Evolutionary conservation across 2,888 invertebrate species (phyloP).

Genomic region (Athetis lepigone): DNA sequence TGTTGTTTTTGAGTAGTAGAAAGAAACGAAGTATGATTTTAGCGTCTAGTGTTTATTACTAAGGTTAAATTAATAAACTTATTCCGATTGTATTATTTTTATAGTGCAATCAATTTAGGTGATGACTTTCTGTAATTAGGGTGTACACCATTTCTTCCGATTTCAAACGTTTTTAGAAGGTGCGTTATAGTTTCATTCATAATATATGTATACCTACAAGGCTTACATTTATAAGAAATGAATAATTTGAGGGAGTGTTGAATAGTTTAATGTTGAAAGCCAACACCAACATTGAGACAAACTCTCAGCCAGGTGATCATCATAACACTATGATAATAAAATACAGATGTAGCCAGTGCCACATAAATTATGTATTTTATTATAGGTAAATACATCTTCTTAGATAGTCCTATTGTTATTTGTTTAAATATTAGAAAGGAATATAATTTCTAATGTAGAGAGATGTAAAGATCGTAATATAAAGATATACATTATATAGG

Average conservation of each 20-base stretch:
- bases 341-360: conserved; percentile 85
- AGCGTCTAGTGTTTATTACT: conserved; percentile 51
- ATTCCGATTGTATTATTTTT: conserved; percentile 61
- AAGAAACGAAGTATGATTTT: conserved; percentile 58
- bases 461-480: conserved; percentile 77
- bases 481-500: conserved; percentile 74
- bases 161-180: conserved; percentile 44
- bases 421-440: conserved; percentile 76
- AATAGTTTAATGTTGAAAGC: conserved; percentile 13
- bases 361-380: conserved; percentile 79
- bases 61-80: conserved; percentile 51
- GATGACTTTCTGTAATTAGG: conserved; percentile 50
- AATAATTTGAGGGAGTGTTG: conserved; percentile 22
- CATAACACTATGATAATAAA: conserved; percentile 51
- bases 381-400: conserved; percentile 77
- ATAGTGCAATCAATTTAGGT: conserved; percentile 56
- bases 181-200: conserved; percentile 44
- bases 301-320: conserved; percentile 42
- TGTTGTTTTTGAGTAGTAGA: conserved; percentile 61
- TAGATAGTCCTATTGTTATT: conserved; percentile 87
- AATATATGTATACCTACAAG: conserved; percentile 44
- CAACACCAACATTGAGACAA: conserved; percentile 13
- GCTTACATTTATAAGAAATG: conserved; percentile 32
- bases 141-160: conserved; percentile 64
- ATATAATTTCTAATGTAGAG: conserved; percentile 81